Evolutionary conservation across 2,797 vertebrate genomes (phyloP), one percentile per base, ranked within the genome.

Genomic region (Rhinophrynus dorsalis): DNA sequence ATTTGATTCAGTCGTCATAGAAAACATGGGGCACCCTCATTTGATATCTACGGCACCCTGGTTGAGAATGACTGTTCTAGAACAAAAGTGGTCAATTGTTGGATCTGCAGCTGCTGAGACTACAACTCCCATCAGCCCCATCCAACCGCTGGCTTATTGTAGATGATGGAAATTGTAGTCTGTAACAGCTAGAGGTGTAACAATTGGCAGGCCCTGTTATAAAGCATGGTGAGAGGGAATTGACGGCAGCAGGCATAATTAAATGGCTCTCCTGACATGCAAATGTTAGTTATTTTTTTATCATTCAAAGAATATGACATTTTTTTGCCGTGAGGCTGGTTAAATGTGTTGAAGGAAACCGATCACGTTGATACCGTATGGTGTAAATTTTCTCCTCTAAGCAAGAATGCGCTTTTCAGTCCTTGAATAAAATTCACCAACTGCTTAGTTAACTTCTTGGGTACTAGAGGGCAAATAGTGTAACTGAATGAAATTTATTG

Each of bases 221-320:
- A n/a, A n/a, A n/a, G n/a, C n/a, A n/a, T n/a, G n/a, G n/a, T n/a
- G n/a, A n/a, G n/a, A n/a, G n/a, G n/a, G n/a, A n/a, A n/a, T n/a
- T 17, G 32, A 47, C 57, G 26, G 67, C 27, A 51, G 29, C 38
- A 10, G 13, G 48, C 48, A 12, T 35, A 20, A 27, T 40, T 26
- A 17, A 62, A 52, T 51, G 26, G 47, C 42, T 48, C 38, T 15
- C n/a, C 27, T 47, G 48, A 60, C 67, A 55, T 62, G 37, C 47
- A 69, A 40, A 62, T 48, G n/a, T 52, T 27, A 20, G 20, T 61
- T 45, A 29, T 37, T 38, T 61, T 27, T 27, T 44, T 44, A 69
- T 33, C 26, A 60, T 27, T 62, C 60, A 61, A 69, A 62, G 55
- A 58, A 56, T 55, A 29, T 60, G 56, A 68, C 56, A 60, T 32